Conservation (phyloP, 2,888 invertebrate species). For the Phaonia tiefii region DNA sequence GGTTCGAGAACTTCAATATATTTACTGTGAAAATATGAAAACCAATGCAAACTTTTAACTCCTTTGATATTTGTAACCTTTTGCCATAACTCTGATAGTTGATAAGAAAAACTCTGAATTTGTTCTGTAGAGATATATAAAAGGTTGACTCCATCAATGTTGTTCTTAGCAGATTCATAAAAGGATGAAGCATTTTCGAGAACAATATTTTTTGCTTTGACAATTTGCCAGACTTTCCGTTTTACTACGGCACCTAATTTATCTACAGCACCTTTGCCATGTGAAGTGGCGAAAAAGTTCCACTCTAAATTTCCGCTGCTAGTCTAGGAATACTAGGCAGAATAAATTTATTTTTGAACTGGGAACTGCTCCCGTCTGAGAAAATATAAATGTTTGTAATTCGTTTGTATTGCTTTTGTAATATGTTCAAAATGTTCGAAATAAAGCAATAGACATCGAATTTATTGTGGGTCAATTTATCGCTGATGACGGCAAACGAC, state of each 20-base stretch:
- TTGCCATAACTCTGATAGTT: too few relatives aligned
- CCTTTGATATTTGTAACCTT: too few relatives aligned
- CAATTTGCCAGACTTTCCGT: not conserved
- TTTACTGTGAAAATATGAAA: too few relatives aligned
- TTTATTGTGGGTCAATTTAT: constrained; percentile 9
- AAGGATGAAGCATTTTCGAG: too few relatives aligned
- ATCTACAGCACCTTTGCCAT: not conserved
- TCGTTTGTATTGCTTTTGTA: not conserved
- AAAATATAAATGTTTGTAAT: constrained; percentile 9
- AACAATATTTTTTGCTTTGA: not conserved
- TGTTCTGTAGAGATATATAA: too few relatives aligned
- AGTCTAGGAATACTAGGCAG: constrained; percentile 6
- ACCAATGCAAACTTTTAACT: too few relatives aligned
- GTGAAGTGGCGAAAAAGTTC: constrained; percentile 2
- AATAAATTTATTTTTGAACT: not conserved
- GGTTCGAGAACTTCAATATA: too few relatives aligned
- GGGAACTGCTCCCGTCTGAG: not conserved
- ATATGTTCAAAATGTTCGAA: not conserved
- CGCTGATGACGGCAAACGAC: not conserved
- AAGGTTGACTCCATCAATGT: too few relatives aligned
- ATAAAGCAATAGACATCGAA: too few relatives aligned
- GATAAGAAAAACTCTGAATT: too few relatives aligned
- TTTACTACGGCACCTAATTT: not conserved
- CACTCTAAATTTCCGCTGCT: constrained; percentile 2
- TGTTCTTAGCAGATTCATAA: too few relatives aligned